These are phyloP conservation scores for Aix galericulata DNA, from an alignment of 2,113 vertebrate species.

Conservation along the genomic window DNA sequence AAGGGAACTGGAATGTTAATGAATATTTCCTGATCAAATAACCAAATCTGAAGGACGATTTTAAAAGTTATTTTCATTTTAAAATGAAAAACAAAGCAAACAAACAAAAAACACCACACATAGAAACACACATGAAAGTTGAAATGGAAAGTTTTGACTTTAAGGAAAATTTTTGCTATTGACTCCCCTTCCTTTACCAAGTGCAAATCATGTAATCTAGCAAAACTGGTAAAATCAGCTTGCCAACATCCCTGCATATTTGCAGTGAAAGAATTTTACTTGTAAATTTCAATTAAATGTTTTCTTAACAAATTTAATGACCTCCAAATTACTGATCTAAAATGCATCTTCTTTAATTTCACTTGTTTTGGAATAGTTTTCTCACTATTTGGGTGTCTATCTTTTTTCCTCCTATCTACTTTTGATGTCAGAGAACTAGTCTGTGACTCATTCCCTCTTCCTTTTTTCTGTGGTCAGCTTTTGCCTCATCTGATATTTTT, in stretches of 20 bases:
- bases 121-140: neutral
- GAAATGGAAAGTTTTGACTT: neutral
- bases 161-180: neutral
- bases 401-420: neutral
- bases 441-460: constrained; percentile 50
- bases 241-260: rapidly evolving
- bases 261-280: neutral
- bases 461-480: constrained; percentile 39
- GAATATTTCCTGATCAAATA: neutral
- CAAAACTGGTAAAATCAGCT: neutral
- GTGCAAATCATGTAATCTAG: neutral
- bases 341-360: neutral
- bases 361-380: constrained; percentile 19
- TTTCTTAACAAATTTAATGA: neutral
- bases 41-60: neutral
- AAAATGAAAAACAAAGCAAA: neutral
- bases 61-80: neutral
- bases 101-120: too few species aligned
- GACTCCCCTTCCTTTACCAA: neutral
- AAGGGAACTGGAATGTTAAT: neutral
- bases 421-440: constrained; percentile 8
- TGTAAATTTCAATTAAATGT: neutral
- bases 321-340: neutral
- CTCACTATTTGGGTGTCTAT: neutral
- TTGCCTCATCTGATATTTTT: constrained; percentile 38